These are phyloP conservation scores for Zygothrica quintamaculata DNA, from an alignment of 2,888 invertebrate species.

Conservation along the genomic window DNA sequence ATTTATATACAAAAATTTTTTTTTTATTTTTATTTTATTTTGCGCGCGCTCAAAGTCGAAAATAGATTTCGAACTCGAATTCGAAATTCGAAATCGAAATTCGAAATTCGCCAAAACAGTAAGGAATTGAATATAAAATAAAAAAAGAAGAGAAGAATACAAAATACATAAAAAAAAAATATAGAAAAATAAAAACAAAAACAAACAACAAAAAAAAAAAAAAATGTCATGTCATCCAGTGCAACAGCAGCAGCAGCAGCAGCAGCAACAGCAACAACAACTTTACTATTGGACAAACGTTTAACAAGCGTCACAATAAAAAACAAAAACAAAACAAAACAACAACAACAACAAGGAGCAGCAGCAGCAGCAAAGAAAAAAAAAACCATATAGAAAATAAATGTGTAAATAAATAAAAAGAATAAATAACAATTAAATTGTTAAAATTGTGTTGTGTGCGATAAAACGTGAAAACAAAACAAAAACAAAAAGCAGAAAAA, in stretches of 20 bases:
- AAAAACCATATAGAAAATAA: slow-evolving; percentile 39
- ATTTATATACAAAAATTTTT: slow-evolving; percentile 13
- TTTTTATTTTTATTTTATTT: slow-evolving; percentile 12
- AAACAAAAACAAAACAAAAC: slow-evolving; percentile 20
- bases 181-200: no score
- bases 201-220: no score
- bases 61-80: slow-evolving; percentile 37
- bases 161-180: no score
- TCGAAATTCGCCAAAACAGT: slow-evolving; percentile 19
- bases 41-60: slow-evolving; percentile 44
- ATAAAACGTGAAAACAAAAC: slow-evolving; percentile 21
- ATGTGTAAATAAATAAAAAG: slow-evolving; percentile 70
- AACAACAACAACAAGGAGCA: slow-evolving; percentile 40
- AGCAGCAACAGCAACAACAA: slow-evolving; percentile 28
- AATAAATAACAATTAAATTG: slow-evolving; percentile 78
- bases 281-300: slow-evolving; percentile 32
- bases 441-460: slow-evolving; percentile 66
- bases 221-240: slow-evolving; percentile 51
- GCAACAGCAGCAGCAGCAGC: slow-evolving; percentile 22
- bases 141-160: no score
- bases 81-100: slow-evolving; percentile 10
- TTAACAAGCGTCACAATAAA: slow-evolving; percentile 25
- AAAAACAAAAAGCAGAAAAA: slow-evolving; percentile 21
- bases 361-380: slow-evolving; percentile 16
- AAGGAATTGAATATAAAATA: slow-evolving; percentile 41